Base-by-base conservation (phyloP, 2,113 vertebrate genomes). In the Pteruthius melanotis region DNA sequence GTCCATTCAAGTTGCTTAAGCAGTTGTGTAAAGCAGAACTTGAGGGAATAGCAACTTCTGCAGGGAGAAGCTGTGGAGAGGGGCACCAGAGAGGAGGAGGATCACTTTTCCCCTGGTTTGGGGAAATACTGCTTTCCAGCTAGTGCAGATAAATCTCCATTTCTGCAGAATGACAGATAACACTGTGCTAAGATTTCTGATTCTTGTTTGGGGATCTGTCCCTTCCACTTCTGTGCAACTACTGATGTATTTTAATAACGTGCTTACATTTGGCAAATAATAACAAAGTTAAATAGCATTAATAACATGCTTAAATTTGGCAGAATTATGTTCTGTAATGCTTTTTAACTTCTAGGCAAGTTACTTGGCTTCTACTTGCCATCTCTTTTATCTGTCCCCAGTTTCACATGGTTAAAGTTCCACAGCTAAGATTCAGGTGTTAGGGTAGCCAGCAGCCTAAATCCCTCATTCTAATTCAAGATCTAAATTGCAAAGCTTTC, bases 171-270 rank as follows among this genome's bases (percentile, higher is more conserved):
- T 42, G 18, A 39, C 63, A 50, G 23, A 37, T 44, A 42, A 50
- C 0, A 0, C 31, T 49, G 18, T 7, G 1, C n/a, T 30, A 18
- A 42, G 30, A 49, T 71, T 93, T 69, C 21, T 65, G 18, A 3
- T 69, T 79, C 13, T 27, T 70, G 65, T 53, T 39, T n/a, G 13
- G 9, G 33, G 42, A 63, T 19, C 19, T 20, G 3, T 53, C 37
- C 54, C 17, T 86, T 83, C 65, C 22, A 7, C n/a, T 85, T 49
- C 31, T 65, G 16, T 59, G 44, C 53, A 71, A 26, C 65, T 84
- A 40, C 40, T 69, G 28, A 20, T 70, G 30, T 35, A 27, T 71
- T 93, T 70, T 61, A 83, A 57, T 40, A 53, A 52, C 16, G 1
- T 39, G 44, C 59, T 84, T 83, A 42, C 61, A 70, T 50, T 64